Conservation (phyloP, 23 tunicate genomes). For the Trididemnum nubilum region DNA sequence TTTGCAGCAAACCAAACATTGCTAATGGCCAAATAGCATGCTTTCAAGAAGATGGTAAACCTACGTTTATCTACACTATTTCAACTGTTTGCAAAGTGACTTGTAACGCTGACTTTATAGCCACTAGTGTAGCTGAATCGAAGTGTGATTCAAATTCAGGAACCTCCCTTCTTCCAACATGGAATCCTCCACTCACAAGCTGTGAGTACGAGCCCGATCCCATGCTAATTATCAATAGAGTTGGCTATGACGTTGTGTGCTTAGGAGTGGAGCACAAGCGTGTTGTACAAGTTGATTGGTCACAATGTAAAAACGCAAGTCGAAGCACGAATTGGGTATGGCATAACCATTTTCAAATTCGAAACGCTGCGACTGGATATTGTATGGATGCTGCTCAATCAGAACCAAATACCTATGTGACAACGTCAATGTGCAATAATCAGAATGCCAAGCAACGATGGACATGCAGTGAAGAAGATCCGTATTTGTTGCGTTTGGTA, state of each 20-base stretch:
- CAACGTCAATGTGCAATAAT: slow-evolving; percentile 42
- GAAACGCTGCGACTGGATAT: slow-evolving; percentile 33
- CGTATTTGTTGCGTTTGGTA: slow-evolving; percentile 12
- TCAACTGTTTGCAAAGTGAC: slow-evolving; percentile 22
- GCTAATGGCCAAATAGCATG: slow-evolving; percentile 38
- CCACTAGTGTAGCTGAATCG: slow-evolving; percentile 4
- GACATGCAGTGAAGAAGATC: slow-evolving; percentile 48
- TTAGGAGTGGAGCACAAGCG: slow-evolving; percentile 27
- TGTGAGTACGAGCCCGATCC: slow-evolving; percentile 69
- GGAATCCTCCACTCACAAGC: slow-evolving; percentile 34
- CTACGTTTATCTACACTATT: background rate
- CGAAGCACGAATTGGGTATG: slow-evolving; percentile 43
- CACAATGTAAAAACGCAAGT: slow-evolving; percentile 11
- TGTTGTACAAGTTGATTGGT: slow-evolving; percentile 49
- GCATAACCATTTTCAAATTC: slow-evolving; percentile 31
- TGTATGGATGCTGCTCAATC: slow-evolving; percentile 41
- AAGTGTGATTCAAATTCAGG: background rate
- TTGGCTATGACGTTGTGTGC: slow-evolving; percentile 26
- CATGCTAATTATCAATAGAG: slow-evolving; percentile 51
- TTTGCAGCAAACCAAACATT: slow-evolving; percentile 14
- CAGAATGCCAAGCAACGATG: slow-evolving; percentile 45
- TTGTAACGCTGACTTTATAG: slow-evolving; percentile 41
- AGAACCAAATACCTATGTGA: background rate
- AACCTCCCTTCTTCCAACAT: background rate
- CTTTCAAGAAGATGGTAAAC: background rate